Conservation (phyloP, 23 tunicate species). For the Ascidia mentula region DNA sequence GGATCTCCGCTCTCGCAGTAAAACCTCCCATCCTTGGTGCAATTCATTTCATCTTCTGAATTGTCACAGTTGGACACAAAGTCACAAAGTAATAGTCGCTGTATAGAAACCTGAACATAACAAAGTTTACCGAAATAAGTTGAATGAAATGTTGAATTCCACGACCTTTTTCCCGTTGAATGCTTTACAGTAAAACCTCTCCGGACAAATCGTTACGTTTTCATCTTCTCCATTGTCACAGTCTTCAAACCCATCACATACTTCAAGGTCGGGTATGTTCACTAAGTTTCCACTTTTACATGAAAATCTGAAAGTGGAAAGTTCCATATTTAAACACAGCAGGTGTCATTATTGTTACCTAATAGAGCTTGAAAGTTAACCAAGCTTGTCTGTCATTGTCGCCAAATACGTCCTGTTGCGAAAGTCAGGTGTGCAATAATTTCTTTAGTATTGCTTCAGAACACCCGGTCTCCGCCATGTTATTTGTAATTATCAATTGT, state of each 20-base stretch:
- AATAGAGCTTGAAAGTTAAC: too few species aligned
- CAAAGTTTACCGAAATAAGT: too few species aligned
- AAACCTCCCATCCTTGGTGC: conserved; percentile 3
- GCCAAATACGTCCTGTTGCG: too few species aligned
- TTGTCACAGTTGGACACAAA: conserved; percentile 4
- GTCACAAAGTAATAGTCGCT: conserved; percentile 4
- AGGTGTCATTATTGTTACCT: too few species aligned
- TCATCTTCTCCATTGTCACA: background rate
- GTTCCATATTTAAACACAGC: too few species aligned
- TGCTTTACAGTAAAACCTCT: background rate
- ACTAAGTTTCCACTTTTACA: background rate
- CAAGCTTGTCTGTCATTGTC: too few species aligned
- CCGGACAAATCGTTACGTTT: background rate
- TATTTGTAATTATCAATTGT: too few species aligned
- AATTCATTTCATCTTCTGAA: conserved; percentile 9
- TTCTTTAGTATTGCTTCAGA: too few species aligned
- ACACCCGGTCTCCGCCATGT: too few species aligned
- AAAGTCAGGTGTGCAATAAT: too few species aligned
- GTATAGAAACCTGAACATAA: conserved; percentile 2
- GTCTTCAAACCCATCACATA: background rate
- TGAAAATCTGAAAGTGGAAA: too few species aligned
- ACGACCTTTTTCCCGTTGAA: background rate
- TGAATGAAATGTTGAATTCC: too few species aligned
- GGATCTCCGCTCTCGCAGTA: conserved; percentile 8
- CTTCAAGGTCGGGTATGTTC: background rate